These are phyloP conservation scores for Neopipo cinnamomea DNA, from an alignment of 2,113 vertebrate genomes.

Conservation along the genomic window DNA sequence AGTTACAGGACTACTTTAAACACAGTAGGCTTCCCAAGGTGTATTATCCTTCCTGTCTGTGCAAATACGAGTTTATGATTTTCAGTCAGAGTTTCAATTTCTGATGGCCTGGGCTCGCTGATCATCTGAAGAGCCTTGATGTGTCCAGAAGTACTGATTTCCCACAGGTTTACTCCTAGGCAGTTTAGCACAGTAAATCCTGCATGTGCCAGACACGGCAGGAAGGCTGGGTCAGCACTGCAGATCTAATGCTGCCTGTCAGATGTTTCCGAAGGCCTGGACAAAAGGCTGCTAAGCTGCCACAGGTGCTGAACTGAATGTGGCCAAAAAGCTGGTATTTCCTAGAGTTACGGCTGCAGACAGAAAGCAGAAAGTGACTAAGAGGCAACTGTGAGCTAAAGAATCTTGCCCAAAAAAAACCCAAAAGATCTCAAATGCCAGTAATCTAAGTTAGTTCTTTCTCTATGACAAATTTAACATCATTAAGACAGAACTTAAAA, in stretches of 20 bases:
- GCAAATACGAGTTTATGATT: background rate
- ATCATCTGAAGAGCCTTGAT: background rate
- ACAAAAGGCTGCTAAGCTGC: background rate
- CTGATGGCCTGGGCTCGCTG: background rate
- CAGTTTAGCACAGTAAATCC: background rate
- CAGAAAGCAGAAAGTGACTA: background rate
- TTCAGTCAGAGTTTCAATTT: background rate
- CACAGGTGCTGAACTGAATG: accelerated
- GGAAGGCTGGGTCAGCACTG: background rate
- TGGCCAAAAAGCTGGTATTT: background rate
- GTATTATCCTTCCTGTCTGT: background rate
- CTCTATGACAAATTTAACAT: background rate
- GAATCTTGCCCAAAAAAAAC: accelerated
- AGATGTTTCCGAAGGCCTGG: background rate
- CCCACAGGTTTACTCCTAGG: background rate
- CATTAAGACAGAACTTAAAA: background rate
- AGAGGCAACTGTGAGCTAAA: background rate
- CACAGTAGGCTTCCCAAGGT: background rate
- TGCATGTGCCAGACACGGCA: background rate
- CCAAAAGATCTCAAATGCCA: background rate
- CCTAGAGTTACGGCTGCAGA: background rate
- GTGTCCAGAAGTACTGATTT: background rate
- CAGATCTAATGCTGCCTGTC: background rate
- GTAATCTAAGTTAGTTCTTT: background rate
- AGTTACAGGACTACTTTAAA: background rate